Evolutionary conservation across 2,113 vertebrate species (phyloP), one percentile per base, ranked within the genome.

Genomic region (Hystrix brachyura): DNA sequence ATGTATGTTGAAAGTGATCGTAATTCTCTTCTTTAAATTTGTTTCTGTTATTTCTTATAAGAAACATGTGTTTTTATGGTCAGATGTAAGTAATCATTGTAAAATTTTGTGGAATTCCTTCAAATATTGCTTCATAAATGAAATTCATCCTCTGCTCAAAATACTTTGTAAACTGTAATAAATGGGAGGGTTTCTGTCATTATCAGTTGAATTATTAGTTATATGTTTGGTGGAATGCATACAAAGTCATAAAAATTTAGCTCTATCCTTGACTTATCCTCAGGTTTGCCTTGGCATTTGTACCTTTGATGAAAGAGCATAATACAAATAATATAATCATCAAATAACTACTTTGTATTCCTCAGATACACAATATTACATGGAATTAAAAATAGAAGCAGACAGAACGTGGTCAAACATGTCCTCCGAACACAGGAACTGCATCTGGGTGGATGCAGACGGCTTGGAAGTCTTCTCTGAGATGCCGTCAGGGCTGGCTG

Each of bases 31-130:
- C 80, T 91, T 93, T 88, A 91, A 78, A 90, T 60, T 71, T 95
- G 51, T 94, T 25, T 57, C 55, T 81, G 64, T 87, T 96, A 76
- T 80, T 87, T 97, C 32, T 91, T 94, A 69, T 19, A 76, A 62
- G 62, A 94, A 96, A 76, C 32, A 60, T 29, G 18, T 87, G 43
- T 89, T 96, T 95, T 94, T 93, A 38, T 85, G 48, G 69, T 59
- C 25, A 78, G 65, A 79, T 46, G 6, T 90, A n/a, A 67, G 6
- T 87, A 67, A 90, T 93, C n/a, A 60, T 67, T 93, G 29, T 29
- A 69, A 85, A 85, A 82, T 96, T 90, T 92, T 84, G 51, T 92
- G 51, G 80, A 90, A 96, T 91, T 91, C 48, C 62, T 93, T 94
- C 19, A 95, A 87, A 69, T 87, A 87, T 83, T 95, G 17, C 87